phyloP scores from a whole-genome alignment of 1,140 invertebrate species.

The Nephila pilipes region DNA sequence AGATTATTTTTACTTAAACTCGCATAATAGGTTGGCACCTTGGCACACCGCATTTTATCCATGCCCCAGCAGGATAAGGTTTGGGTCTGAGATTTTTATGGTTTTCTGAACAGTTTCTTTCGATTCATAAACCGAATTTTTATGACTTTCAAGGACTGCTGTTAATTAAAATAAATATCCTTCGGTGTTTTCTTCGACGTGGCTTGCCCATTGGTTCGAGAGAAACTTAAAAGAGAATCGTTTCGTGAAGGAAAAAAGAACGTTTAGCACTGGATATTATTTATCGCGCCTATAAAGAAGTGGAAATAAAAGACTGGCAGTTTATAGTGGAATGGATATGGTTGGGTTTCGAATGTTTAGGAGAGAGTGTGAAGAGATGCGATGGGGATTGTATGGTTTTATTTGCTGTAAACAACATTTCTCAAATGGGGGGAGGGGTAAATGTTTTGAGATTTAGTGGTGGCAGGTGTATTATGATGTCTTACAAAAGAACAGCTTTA shows the following conservation, averaged over 20 bases:
- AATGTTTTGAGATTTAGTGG: too few relatives aligned
- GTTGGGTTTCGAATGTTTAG: not conserved
- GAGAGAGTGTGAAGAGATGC: not conserved
- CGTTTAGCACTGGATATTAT: not conserved
- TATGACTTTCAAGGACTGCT: not conserved
- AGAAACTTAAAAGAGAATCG: not conserved
- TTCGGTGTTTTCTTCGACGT: not conserved
- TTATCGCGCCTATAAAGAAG: not conserved
- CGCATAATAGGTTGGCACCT: not conserved
- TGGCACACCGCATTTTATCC: not conserved
- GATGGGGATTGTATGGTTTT: not conserved
- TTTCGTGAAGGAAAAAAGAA: not conserved
- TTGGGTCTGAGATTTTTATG: conserved; percentile 22
- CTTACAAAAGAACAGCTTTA: too few relatives aligned
- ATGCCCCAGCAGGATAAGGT: not conserved
- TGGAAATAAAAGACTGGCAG: not conserved
- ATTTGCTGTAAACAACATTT: not conserved
- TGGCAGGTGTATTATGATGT: too few relatives aligned
- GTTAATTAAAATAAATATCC: conserved; percentile 34
- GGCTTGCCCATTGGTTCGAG: not conserved
- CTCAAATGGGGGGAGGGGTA: not conserved
- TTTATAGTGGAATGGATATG: not conserved
- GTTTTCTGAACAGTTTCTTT: conserved; percentile 48
- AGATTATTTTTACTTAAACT: conserved; percentile 41
- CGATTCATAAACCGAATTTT: conserved; percentile 44